Base-by-base conservation (phyloP, 2,888 invertebrate species). In the Ptychoptera contaminata region DNA sequence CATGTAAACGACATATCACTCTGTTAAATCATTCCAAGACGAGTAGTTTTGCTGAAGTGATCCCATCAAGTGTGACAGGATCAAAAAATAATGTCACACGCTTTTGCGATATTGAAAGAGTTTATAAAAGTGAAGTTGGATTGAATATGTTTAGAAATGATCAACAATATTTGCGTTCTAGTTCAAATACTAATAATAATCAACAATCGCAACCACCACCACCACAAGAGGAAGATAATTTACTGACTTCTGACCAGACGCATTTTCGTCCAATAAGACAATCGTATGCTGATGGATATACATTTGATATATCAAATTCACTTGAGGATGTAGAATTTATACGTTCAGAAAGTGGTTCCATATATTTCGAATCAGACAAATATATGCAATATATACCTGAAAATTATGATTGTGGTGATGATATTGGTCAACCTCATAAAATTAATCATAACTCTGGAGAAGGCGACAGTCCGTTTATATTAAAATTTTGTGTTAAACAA, bases 231-330 rank as follows among this genome's bases (percentile, higher is more conserved):
- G 57, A 58, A 38, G 84, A 84, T 58, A 82, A 86, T 63, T 65
- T 85, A 52, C 69, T 85, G 49, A 81, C 80, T 14, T 82, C 87
- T 8, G 72, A 78, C 50, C 76, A 77, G 50, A 87, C 86, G 47
- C 88, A 90, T 67, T 88, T 90, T 68, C 76, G 79, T 52, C 87
- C 88, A 12, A 87, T 88, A 53, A 74, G 76, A 54, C 73, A 74
- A 54, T 57, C 56, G 46, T 72, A 73, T 60, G 74, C 71, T 30
- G 82, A 84, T 63, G 84, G 84, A 42, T 77, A 79, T 53, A 78
- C 79, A 12, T 84, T 84, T 65, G 71, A 76, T 51, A 77, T 82
- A 53, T 64, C 68, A 53, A 71, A 69, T 55, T 73, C 70, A 53
- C 66, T 79, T 54, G 81, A 82, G 56, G 56, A 67, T 30, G 73